Evolutionary conservation across 2,113 vertebrate species (phyloP).

Genomic region (Ciconia stormi): DNA sequence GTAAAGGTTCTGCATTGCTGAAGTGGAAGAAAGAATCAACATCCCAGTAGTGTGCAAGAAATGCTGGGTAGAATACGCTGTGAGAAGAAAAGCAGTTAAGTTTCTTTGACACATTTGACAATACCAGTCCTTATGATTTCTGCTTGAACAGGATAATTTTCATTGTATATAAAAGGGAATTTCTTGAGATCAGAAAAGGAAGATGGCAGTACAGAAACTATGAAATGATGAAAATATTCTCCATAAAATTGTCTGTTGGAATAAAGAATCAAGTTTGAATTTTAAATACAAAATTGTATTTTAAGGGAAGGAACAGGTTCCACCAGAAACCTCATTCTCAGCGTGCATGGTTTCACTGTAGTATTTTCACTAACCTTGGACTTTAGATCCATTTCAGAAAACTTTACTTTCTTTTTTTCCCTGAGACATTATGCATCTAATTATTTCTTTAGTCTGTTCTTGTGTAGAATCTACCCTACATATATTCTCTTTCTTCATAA

Average conservation of each 20-base stretch:
- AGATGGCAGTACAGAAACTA: neutral
- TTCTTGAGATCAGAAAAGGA: neutral
- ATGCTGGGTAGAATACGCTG: neutral
- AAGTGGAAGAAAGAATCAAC: neutral
- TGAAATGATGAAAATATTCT: neutral
- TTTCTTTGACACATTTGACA: neutral
- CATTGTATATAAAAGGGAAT: neutral
- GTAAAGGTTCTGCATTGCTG: neutral
- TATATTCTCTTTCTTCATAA: neutral
- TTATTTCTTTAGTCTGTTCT: neutral
- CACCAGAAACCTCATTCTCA: neutral
- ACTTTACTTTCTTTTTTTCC: neutral
- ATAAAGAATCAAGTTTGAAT: neutral
- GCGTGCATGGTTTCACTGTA: neutral
- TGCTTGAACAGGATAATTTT: neutral
- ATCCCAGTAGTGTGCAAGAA: neutral
- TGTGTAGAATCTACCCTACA: neutral
- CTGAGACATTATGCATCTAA: neutral
- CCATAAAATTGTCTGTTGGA: neutral
- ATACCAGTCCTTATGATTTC: neutral
- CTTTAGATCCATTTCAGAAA: neutral
- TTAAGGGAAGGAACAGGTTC: neutral
- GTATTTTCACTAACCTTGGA: neutral
- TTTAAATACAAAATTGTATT: neutral
- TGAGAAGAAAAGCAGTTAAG: neutral